A percentile compares a stretch with the other conserved stretches of the same genome.
Conservation (phyloP, 2,113 vertebrate species). For the Scatophagus argus region DNA sequence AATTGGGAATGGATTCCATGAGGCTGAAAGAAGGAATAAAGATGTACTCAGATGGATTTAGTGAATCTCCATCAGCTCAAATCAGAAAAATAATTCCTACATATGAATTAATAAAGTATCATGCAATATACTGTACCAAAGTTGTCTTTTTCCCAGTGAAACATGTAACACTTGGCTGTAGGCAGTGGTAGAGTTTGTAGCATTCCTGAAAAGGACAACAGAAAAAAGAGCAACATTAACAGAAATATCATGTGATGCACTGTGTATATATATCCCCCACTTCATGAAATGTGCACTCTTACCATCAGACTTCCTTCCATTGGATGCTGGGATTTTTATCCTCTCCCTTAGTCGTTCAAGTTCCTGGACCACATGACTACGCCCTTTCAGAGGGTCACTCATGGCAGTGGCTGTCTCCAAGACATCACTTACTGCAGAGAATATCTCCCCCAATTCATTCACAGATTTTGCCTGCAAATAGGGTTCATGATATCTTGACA, state of each 20-base stretch:
- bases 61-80: too few species aligned
- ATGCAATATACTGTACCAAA: constrained; percentile 88
- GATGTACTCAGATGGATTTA: too few species aligned
- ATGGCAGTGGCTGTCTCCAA: constrained; percentile 86
- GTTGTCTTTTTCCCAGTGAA: constrained; percentile 95
- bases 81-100: neutral
- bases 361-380: constrained; percentile 79
- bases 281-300: neutral
- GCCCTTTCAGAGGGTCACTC: constrained; percentile 75
- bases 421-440: constrained; percentile 76
- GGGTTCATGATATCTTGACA: neutral
- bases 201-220: constrained; percentile 67
- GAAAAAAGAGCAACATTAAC: neutral
- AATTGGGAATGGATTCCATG: neutral
- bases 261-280: too few species aligned
- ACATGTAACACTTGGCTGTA: constrained; percentile 89
- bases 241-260: neutral
- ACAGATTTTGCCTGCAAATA: constrained; percentile 80
- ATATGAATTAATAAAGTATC: neutral
- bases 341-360: constrained; percentile 84
- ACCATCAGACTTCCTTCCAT: constrained; percentile 81
- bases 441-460: constrained; percentile 86
- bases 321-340: constrained; percentile 79
- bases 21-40: neutral
- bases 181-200: constrained; percentile 90